Base-by-base conservation (phyloP, 2,888 invertebrate species). In the Nowickia ferox region DNA sequence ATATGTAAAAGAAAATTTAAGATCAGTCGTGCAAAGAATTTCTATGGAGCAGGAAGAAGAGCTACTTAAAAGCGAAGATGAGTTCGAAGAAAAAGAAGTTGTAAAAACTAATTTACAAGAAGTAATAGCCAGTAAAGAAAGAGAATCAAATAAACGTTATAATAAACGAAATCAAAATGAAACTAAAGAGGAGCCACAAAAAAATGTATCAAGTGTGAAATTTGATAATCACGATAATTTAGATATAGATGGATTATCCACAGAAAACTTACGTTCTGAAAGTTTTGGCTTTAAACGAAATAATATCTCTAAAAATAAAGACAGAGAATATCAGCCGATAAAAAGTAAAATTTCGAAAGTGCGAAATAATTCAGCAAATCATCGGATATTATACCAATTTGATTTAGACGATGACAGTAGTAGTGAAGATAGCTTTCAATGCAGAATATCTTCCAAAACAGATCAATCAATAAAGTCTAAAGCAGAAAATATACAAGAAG, bases 31-130 rank as follows among this genome's bases (percentile, higher is more conserved):
- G 9, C 30, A 61, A 59, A 40, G 10, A 11, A 79, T 87, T 9
- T 79, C 87, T 17, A 66, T 78, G 51, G 88, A 88, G 48, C 84
- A 84, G 68, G 89, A 88, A 78, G 86, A 87, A 15, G 88, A 88
- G 46, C 59, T 88, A 59, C 77, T 88, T 9, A 87, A 84, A 68
- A 87, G 78, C 57, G 84, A 81, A 17, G 79, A 84, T 42, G 84
- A 87, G 9, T 30, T 30, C 30, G 75, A 83, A 1, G 83, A 83
- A 48, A 17, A 63, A 15, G 15, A 38, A 38, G 48, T 38, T n/a
- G 0, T 38, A 48, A 17, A 8, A 11, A 19, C 1, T 44, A 19
- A 22, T 22, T 8, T 6, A 19, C 19, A 19, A 61, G 30, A 30
- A 9, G n/a, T 46, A 2, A 6, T 46, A 2, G 0, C 9, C 42